Evolutionary conservation across 2,113 vertebrate species (phyloP).

Genomic region (Brienomyrus brachyistius): DNA sequence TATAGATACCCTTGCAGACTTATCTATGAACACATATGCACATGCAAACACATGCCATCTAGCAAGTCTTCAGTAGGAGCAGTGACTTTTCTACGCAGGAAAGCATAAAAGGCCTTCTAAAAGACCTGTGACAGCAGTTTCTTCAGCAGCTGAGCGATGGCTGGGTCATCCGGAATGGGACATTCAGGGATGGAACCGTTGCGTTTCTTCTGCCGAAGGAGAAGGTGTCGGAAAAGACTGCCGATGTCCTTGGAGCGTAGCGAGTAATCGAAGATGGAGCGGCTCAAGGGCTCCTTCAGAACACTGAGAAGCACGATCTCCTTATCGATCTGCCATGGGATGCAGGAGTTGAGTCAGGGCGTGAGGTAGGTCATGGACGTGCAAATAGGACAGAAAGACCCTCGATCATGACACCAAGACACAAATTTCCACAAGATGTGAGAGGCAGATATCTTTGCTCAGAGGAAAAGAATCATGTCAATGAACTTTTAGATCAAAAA

Average conservation of each 20-base stretch:
- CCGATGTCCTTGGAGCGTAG: conserved; percentile 88
- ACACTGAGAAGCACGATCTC: conserved; percentile 93
- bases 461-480: neutral
- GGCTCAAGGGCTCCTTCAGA: conserved; percentile 88
- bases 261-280: conserved; percentile 94
- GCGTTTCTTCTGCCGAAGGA: conserved; percentile 86
- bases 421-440: neutral
- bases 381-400: neutral
- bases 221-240: conserved; percentile 86
- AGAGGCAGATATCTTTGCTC: neutral
- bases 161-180: conserved; percentile 81
- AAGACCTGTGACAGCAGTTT: conserved; percentile 92
- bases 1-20: neutral
- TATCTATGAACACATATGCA: neutral
- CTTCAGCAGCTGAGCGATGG: conserved; percentile 86
- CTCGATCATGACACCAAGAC: neutral
- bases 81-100: neutral
- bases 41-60: neutral
- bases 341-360: neutral
- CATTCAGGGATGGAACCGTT: conserved; percentile 76
- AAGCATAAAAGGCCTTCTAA: neutral
- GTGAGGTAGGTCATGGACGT: neutral
- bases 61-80: neutral
- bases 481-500: neutral
- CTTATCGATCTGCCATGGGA: conserved; percentile 79